Evolutionary conservation across 2,888 invertebrate genomes (phyloP).

Genomic region (Cylloceria caligata): DNA sequence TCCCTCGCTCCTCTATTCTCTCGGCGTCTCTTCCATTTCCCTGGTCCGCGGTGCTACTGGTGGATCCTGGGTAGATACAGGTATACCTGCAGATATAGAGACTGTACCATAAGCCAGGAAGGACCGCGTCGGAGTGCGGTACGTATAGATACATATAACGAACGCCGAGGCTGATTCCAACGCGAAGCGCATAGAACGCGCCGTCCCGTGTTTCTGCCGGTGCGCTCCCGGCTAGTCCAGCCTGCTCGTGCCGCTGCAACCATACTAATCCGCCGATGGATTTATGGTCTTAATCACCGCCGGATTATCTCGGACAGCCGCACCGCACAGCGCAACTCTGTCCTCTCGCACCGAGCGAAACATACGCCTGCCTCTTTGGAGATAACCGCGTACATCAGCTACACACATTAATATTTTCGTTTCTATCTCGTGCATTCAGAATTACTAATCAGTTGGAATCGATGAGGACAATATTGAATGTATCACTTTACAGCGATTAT

Average conservation of each 20-base stretch:
- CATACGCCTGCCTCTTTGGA: constrained; percentile 84
- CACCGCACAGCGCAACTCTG: constrained; percentile 78
- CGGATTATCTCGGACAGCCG: constrained; percentile 86
- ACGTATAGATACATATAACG: constrained; percentile 41
- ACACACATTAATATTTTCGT: constrained; percentile 43
- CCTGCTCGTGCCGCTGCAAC: constrained; percentile 75
- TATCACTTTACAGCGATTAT: background rate
- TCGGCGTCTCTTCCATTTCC: constrained; percentile 64
- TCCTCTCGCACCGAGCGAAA: constrained; percentile 79
- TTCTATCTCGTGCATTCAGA: constrained; percentile 8
- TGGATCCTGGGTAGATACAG: constrained; percentile 4
- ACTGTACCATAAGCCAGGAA: constrained; percentile 22
- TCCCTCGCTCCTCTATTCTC: constrained; percentile 53
- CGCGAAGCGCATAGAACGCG: constrained; percentile 69
- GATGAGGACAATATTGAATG: background rate
- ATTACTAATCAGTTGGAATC: constrained; percentile 4
- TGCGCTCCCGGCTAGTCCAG: constrained; percentile 72
- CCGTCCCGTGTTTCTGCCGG: constrained; percentile 62
- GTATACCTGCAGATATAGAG: constrained; percentile 47
- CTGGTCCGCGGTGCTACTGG: constrained; percentile 65
- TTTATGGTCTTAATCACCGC: constrained; percentile 89
- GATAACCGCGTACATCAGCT: constrained; percentile 80
- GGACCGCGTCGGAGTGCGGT: constrained; percentile 52
- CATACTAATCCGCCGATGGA: constrained; percentile 86
- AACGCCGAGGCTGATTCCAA: constrained; percentile 52